A percentile compares a stretch with the other conserved stretches of the same genome.
Conservation (phyloP, 2,888 invertebrate genomes). For the Palloptera scutellata region DNA sequence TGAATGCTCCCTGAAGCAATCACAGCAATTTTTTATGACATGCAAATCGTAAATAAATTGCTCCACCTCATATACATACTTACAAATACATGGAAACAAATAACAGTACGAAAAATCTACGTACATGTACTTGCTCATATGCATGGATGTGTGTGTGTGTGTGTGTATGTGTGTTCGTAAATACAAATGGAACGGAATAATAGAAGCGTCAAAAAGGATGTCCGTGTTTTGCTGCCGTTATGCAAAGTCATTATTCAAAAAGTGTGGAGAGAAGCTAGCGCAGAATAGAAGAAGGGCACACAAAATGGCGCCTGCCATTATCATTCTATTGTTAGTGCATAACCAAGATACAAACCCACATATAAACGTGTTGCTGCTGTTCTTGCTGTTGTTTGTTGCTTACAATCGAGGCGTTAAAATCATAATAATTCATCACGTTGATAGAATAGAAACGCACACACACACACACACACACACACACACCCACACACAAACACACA, state of each 20-base stretch:
- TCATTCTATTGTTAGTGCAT: too few relatives aligned
- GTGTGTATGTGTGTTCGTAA: neutral
- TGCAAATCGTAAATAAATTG: constrained; percentile 10
- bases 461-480: too few relatives aligned
- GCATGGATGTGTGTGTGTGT: constrained; percentile 18
- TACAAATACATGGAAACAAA: too few relatives aligned
- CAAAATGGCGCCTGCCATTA: constrained; percentile 8
- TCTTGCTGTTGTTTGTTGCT: constrained; percentile 6
- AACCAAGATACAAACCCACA: too few relatives aligned
- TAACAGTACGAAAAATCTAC: too few relatives aligned
- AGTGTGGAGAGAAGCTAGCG: neutral
- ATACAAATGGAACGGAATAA: neutral
- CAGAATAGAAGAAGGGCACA: neutral
- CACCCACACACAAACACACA: too few relatives aligned
- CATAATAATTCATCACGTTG: constrained; percentile 21
- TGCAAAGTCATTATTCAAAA: constrained; percentile 25
- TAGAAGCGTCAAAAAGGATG: neutral
- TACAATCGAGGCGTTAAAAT: constrained; percentile 22
- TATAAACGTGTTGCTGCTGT: neutral
- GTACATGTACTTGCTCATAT: neutral
- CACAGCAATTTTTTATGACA: neutral
- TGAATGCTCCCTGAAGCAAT: too few relatives aligned
- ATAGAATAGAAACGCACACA: neutral
- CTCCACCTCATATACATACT: neutral
- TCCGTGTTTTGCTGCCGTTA: constrained; percentile 23